phyloP scores from a whole-genome alignment of 2,113 vertebrate species.

The Xiphophorus hellerii region DNA sequence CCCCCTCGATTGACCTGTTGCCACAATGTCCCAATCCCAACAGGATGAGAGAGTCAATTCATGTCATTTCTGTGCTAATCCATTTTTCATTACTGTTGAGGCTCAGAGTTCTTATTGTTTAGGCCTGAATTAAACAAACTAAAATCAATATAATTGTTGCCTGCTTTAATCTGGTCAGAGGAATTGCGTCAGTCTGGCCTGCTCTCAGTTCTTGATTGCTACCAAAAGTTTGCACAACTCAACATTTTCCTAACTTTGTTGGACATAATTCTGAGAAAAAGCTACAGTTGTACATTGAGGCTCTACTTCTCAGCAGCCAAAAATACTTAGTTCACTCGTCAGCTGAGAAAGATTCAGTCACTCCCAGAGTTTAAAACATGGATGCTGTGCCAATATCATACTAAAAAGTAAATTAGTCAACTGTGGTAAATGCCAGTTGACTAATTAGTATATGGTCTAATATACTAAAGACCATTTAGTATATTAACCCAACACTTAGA shows the following conservation, averaged over 20 bases:
- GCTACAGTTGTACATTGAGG: not conserved
- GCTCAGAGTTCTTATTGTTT: too few relatives aligned
- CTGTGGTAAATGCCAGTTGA: not conserved
- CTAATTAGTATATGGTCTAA: too few relatives aligned
- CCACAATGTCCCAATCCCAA: too few relatives aligned
- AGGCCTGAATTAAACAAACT: not conserved
- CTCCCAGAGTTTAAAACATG: not conserved
- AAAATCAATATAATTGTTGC: not conserved
- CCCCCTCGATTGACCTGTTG: too few relatives aligned
- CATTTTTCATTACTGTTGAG: too few relatives aligned
- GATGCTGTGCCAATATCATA: not conserved
- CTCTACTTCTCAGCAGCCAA: not conserved
- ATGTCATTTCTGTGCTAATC: too few relatives aligned
- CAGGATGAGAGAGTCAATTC: too few relatives aligned
- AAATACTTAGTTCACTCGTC: not conserved
- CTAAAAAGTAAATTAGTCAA: not conserved
- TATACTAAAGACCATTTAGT: not conserved
- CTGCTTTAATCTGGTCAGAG: not conserved
- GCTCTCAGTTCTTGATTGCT: not conserved
- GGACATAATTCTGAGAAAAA: not conserved
- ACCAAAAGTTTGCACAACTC: not conserved
- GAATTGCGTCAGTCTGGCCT: not conserved
- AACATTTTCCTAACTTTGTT: not conserved
- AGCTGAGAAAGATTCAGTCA: not conserved
- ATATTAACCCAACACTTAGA: not conserved